Evolutionary conservation across 1,140 invertebrate genomes (phyloP).

Genomic region (Tetragonula clypearis): DNA sequence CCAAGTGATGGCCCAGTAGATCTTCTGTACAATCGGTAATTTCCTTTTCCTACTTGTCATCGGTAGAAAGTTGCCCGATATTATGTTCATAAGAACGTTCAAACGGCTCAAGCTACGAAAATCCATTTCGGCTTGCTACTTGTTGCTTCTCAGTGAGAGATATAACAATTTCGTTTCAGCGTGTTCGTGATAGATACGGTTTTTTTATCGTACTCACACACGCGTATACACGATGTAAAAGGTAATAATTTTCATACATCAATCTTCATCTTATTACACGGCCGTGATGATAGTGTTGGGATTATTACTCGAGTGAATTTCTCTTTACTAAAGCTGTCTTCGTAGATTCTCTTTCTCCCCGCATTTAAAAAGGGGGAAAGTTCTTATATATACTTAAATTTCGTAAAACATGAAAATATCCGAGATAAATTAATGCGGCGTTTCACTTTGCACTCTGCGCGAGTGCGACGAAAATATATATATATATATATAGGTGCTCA

Average conservation of each 20-base stretch:
- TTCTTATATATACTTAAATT: neutral
- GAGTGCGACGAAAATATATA: neutral
- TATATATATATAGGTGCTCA: too few species aligned
- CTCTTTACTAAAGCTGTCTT: neutral
- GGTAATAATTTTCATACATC: too few species aligned
- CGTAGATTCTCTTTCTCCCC: neutral
- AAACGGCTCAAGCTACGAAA: conserved; percentile 59
- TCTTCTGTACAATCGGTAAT: neutral
- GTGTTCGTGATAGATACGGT: neutral
- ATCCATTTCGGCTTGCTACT: conserved; percentile 36
- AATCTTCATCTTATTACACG: neutral
- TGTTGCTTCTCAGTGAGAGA: neutral
- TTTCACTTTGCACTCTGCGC: neutral
- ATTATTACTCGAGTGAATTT: neutral
- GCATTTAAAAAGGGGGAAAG: neutral
- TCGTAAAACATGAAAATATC: neutral
- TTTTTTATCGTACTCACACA: neutral
- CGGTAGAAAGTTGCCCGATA: conserved; percentile 59
- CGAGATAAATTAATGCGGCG: neutral
- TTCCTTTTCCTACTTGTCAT: neutral
- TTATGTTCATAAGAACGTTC: conserved; percentile 42
- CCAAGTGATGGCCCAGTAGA: conserved; percentile 19
- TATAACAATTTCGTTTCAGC: neutral
- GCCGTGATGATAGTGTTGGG: neutral
- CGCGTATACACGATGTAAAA: too few species aligned